Percentiles rank a stretch among this genome's conserved stretches.
phyloP scores from a whole-genome alignment of 2,888 invertebrate genomes.

The Phengaris arion region DNA sequence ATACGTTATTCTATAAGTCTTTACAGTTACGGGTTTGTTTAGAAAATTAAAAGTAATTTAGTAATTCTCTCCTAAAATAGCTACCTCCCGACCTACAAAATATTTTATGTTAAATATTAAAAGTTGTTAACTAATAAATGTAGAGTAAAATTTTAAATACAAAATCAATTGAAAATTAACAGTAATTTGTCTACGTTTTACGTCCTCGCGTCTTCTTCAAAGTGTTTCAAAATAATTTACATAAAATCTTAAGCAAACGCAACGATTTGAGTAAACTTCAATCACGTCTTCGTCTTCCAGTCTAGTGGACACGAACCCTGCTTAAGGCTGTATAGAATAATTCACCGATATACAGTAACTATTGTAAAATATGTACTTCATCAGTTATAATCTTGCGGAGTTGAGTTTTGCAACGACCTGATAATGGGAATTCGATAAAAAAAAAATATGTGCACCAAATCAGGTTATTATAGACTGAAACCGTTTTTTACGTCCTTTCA shows the following conservation, averaged over 20 bases:
- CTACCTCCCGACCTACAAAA: too few species aligned
- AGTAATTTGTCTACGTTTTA: constrained; percentile 27
- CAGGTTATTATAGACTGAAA: too few species aligned
- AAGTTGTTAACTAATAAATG: too few species aligned
- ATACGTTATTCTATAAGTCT: too few species aligned
- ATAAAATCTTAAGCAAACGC: constrained; percentile 64
- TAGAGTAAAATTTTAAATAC: not conserved
- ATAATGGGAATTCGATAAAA: too few species aligned
- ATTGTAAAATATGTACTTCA: constrained; percentile 11
- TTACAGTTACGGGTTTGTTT: too few species aligned
- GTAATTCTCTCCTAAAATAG: too few species aligned
- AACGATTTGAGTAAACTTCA: constrained; percentile 65
- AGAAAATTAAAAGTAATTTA: too few species aligned
- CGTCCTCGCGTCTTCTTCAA: constrained; percentile 38
- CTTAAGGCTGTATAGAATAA: constrained; percentile 36
- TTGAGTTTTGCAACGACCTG: too few species aligned
- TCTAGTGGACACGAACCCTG: constrained; percentile 43
- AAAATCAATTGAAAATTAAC: constrained; percentile 1
- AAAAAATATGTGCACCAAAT: too few species aligned
- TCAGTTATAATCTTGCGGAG: not conserved
- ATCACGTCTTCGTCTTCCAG: constrained; percentile 54
- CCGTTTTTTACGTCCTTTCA: too few species aligned
- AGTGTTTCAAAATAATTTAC: constrained; percentile 58
- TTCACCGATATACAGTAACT: constrained; percentile 4
- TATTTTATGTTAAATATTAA: too few species aligned